Base-by-base conservation (phyloP, 1,140 invertebrate genomes). In the Drosophila elegans region DNA sequence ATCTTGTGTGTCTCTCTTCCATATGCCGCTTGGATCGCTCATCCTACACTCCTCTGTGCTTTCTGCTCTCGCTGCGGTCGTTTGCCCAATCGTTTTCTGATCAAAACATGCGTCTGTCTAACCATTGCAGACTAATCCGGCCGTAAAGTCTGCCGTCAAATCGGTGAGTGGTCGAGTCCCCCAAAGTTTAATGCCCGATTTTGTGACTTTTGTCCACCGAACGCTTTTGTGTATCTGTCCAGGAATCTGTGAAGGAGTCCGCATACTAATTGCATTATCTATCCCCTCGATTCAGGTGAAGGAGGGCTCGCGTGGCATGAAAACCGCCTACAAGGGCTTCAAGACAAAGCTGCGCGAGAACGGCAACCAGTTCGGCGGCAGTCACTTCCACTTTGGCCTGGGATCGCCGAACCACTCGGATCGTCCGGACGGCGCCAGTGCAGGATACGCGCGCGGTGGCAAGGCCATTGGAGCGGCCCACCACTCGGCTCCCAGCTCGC, bases 101-200 rank as follows among this genome's bases (percentile, higher is more conserved):
- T 75, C 55, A 54, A 76, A 80, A 81, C 57, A 74, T 75, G 64
- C 80, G 80, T 74, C 57, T 79, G 80, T 74, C 67, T 83, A 82
- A 83, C 75, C 80, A 89, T 94, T 95, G 68, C 93, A 96, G 95
- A 96, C 96, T 36, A 97, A 97, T 94, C 96, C 96, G 74, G 96
- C 96, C 78, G 94, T 97, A 86, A 96, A 96, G 93, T 96, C 95
- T 82, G 96, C 96, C 76, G 95, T 97, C 49, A 96, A 96, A 94
- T 95, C 95, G 91, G 96, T 97, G 94, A 95, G 94, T 94, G 91
- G 90, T 73, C 29, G 5, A 59, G 74, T 51, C n/a, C 48, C 41
- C 45, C 51, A 21, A 21, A 21, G 46, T 60, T 38, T 12, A 21
- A 68, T 27, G 21, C 44, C 44, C 63, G 9, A 12, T 32, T 41